These are phyloP conservation scores for Heliothis peltigera DNA, from an alignment of 2,888 invertebrate species.

Conservation along the genomic window DNA sequence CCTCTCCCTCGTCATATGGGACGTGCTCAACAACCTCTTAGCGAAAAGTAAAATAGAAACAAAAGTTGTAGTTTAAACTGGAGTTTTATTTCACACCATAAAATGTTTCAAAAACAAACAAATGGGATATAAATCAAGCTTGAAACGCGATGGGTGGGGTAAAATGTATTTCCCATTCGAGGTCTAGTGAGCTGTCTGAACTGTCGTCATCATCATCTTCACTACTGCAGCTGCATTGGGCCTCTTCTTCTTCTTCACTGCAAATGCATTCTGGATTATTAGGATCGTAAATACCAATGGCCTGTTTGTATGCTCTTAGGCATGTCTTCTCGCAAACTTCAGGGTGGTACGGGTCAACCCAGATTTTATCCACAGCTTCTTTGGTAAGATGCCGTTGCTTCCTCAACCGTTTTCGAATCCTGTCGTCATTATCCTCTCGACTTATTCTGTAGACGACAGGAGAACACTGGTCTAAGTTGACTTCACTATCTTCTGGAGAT, in stretches of 20 bases:
- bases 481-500: slow-evolving; percentile 57
- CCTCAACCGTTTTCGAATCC: slow-evolving; percentile 64
- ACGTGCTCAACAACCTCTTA: slow-evolving; percentile 84
- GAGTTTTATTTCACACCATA: slow-evolving; percentile 49
- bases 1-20: slow-evolving; percentile 94
- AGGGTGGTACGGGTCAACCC: slow-evolving; percentile 73
- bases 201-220: slow-evolving; percentile 63
- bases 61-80: slow-evolving; percentile 40
- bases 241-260: slow-evolving; percentile 50
- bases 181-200: slow-evolving; percentile 77
- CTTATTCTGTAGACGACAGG: slow-evolving; percentile 80
- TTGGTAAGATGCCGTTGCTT: slow-evolving; percentile 66
- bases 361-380: slow-evolving; percentile 68
- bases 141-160: slow-evolving; percentile 73
- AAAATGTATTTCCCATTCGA: slow-evolving; percentile 85
- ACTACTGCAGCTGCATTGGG: slow-evolving; percentile 64
- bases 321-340: slow-evolving; percentile 77
- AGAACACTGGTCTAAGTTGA: slow-evolving; percentile 60
- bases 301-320: slow-evolving; percentile 73
- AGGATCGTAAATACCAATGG: slow-evolving; percentile 68
- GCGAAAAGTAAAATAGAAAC: slow-evolving; percentile 71
- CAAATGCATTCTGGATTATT: slow-evolving; percentile 65
- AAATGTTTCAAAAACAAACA: slow-evolving; percentile 5
- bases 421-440: slow-evolving; percentile 71
- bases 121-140: slow-evolving; percentile 16